Evolutionary conservation across 2,888 invertebrate species (phyloP), one percentile per base, ranked within the genome.

Genomic region (Neria commutata): DNA sequence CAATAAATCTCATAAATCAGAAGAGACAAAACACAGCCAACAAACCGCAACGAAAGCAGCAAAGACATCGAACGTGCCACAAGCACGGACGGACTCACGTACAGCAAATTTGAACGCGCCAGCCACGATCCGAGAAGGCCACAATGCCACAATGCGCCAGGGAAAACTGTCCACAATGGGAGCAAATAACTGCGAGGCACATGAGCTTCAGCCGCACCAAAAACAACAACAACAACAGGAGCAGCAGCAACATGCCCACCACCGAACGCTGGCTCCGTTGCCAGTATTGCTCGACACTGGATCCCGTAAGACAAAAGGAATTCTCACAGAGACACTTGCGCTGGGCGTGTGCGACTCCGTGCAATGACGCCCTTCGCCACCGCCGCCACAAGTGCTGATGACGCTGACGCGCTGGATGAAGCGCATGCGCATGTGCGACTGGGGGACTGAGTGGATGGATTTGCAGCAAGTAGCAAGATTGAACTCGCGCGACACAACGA

Each of bases 1-100:
- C 77, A 75, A 75, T 76, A 76, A 75, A 76, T 77, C 73, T 73
- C 77, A 75, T 76, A 76, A 75, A 75, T 76, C 75, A 75, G 76
- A 75, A 73, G 64, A 73, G 77, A 76, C 75, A 76, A 72, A 72
- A 72, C 70, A 73, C 72, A 71, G 71, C 63, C 71, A 71, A 71
- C 65, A 73, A 73, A 37, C 37, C 4, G 11, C 37, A 37, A 37
- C 8, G 4, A 4, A n/a, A 37, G n/a, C 10, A 14, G 37, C 8
- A 37, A n/a, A n/a, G n/a, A 14, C 37, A 37, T n/a, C n/a, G 37
- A 37, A 37, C 37, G 14, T 37, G 37, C 6, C 11, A 37, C 37
- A 37, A 42, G 42, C 19, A 21, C 42, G 42, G 42, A 42, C 21
- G 21, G 19, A 42, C 42, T 6, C 42, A 42, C 42, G 42, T 42